These are phyloP conservation scores for Hylaeus volcanicus DNA, from an alignment of 1,140 invertebrate genomes.

Conservation along the genomic window DNA sequence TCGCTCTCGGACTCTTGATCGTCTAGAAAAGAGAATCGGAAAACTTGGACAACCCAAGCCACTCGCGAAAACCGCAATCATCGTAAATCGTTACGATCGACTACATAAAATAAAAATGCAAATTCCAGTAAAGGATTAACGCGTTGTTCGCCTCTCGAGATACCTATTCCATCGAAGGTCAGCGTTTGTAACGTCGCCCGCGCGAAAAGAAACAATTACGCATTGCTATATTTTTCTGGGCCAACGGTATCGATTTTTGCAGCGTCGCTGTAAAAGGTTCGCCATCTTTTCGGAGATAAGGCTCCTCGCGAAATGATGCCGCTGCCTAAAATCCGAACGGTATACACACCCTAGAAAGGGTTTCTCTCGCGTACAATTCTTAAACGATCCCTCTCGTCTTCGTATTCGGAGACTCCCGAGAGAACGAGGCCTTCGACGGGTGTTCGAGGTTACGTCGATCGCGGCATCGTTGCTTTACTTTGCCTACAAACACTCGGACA, in stretches of 20 bases:
- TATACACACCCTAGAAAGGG: neutral
- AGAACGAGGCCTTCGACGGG: neutral
- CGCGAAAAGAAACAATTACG: neutral
- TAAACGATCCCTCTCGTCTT: neutral
- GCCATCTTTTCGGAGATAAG: neutral
- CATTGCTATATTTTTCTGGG: neutral
- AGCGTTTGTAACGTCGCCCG: neutral
- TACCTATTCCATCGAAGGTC: neutral
- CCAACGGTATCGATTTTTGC: slow-evolving; percentile 17
- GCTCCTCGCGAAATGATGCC: neutral
- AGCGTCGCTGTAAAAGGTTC: neutral
- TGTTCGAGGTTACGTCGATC: too few relatives aligned
- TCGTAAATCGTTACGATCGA: too few relatives aligned
- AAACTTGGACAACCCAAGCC: too few relatives aligned
- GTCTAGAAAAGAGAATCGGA: too few relatives aligned
- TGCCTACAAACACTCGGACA: neutral
- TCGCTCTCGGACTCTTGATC: too few relatives aligned
- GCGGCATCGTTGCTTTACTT: neutral
- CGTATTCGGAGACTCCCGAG: neutral
- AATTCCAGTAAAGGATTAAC: too few relatives aligned
- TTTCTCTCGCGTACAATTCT: neutral
- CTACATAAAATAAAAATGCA: too few relatives aligned
- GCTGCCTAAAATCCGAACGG: neutral
- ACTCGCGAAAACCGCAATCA: too few relatives aligned
- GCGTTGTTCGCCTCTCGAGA: too few relatives aligned